Conservation (phyloP, 1,140 invertebrate species). For the Monomorium pharaonis region DNA sequence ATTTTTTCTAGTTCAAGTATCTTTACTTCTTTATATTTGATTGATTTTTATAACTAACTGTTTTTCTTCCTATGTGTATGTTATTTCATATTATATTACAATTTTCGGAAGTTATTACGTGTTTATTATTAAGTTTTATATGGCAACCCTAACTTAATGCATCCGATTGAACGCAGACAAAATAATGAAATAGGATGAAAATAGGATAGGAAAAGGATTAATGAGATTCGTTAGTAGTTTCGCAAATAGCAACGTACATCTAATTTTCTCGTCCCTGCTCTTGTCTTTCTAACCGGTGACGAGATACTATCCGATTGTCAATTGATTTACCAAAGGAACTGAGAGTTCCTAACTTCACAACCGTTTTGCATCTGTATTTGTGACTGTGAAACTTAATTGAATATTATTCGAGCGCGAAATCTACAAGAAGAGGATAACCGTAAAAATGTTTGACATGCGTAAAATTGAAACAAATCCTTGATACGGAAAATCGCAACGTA, state of each 20-base stretch:
- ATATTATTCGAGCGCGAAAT: background rate
- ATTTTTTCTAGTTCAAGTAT: no score
- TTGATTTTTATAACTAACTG: no score
- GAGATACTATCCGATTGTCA: background rate
- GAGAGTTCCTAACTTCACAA: background rate
- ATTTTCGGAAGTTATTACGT: no score
- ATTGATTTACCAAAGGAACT: background rate
- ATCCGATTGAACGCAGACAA: background rate
- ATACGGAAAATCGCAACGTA: background rate
- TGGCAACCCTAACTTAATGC: no score
- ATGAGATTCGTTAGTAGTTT: background rate
- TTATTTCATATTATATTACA: no score
- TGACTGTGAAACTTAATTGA: background rate
- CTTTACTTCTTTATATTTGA: no score
- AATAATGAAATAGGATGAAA: background rate
- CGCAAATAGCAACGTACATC: background rate
- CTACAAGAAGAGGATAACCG: background rate
- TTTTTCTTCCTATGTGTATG: no score
- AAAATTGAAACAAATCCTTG: background rate
- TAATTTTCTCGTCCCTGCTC: background rate
- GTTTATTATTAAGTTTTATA: no score
- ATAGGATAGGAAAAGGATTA: background rate
- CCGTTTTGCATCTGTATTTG: background rate
- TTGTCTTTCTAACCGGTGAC: background rate
- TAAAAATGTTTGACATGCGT: background rate